A percentile compares a stretch with the other conserved stretches of the same genome.
Conservation (phyloP, 2,888 invertebrate genomes). For the Chrysodeixis includens region DNA sequence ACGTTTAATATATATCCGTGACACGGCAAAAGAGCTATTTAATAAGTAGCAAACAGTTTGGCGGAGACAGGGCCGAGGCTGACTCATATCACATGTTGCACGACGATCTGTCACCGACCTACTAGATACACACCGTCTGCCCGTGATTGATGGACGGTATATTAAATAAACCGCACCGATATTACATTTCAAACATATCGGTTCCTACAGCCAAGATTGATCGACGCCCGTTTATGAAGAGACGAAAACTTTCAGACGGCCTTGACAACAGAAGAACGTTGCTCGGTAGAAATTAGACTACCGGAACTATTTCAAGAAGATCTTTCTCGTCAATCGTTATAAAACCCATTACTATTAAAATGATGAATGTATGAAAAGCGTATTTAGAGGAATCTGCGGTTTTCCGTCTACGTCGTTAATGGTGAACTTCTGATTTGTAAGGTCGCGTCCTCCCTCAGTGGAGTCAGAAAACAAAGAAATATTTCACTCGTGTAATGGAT, state of each 20-base stretch:
- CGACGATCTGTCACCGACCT: slow-evolving; percentile 80
- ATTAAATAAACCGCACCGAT: slow-evolving; percentile 86
- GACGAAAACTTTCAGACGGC: slow-evolving; percentile 35
- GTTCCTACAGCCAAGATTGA: slow-evolving; percentile 82
- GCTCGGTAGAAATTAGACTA: slow-evolving; percentile 45
- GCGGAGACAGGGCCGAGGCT: slow-evolving; percentile 30
- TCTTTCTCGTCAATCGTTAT: slow-evolving; percentile 60
- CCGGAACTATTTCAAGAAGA: slow-evolving; percentile 30
- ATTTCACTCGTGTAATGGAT: slow-evolving; percentile 89
- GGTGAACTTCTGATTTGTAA: slow-evolving; percentile 83
- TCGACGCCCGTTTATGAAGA: slow-evolving; percentile 75
- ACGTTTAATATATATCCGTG: slow-evolving; percentile 50
- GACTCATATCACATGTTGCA: slow-evolving; percentile 76
- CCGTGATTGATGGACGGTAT: slow-evolving; percentile 84
- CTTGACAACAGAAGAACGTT: slow-evolving; percentile 41
- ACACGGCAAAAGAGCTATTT: slow-evolving; percentile 40
- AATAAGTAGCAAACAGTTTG: slow-evolving; percentile 51
- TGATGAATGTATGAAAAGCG: slow-evolving; percentile 65
- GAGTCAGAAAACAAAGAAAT: slow-evolving; percentile 88
- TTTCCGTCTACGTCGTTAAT: slow-evolving; percentile 62
- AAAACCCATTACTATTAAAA: slow-evolving; percentile 59
- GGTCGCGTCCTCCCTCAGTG: slow-evolving; percentile 73
- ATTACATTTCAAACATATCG: slow-evolving; percentile 85
- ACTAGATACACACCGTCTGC: slow-evolving; percentile 71
- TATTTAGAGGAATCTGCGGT: slow-evolving; percentile 48